Percentiles rank a stretch among this genome's conserved stretches.
Evolutionary conservation across 2,888 invertebrate genomes (phyloP).

Genomic region (Drosophila nr. perissopoda): DNA sequence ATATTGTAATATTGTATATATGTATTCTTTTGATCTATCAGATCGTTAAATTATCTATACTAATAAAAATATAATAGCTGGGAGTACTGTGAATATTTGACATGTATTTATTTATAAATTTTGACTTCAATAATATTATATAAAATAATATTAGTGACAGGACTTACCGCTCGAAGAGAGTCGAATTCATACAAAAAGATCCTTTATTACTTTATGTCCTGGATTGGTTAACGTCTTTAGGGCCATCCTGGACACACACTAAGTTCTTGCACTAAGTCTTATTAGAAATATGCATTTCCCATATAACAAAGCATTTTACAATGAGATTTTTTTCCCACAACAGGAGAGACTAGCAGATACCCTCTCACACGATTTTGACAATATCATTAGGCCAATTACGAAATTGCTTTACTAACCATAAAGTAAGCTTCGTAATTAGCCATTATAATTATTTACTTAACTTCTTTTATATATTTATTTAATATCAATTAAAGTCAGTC

Average conservation of each 20-base stretch:
- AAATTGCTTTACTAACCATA: neutral
- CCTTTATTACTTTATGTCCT: neutral
- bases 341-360: neutral
- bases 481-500: neutral
- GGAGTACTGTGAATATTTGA: neutral
- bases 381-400: neutral
- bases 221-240: neutral
- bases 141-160: neutral
- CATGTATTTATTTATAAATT: neutral
- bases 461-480: neutral
- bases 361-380: neutral
- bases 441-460: neutral
- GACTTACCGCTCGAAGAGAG: neutral
- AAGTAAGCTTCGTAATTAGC: neutral
- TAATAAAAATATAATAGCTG: neutral
- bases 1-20: no score
- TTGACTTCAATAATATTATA: neutral
- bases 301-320: neutral
- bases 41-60: neutral
- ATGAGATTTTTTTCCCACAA: neutral
- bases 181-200: neutral
- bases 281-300: neutral
- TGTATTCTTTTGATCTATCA: neutral
- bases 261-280: neutral
- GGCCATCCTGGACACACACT: fast-evolving